These are phyloP conservation scores for Abrostola tripartita DNA, from an alignment of 2,888 invertebrate genomes.

Conservation along the genomic window DNA sequence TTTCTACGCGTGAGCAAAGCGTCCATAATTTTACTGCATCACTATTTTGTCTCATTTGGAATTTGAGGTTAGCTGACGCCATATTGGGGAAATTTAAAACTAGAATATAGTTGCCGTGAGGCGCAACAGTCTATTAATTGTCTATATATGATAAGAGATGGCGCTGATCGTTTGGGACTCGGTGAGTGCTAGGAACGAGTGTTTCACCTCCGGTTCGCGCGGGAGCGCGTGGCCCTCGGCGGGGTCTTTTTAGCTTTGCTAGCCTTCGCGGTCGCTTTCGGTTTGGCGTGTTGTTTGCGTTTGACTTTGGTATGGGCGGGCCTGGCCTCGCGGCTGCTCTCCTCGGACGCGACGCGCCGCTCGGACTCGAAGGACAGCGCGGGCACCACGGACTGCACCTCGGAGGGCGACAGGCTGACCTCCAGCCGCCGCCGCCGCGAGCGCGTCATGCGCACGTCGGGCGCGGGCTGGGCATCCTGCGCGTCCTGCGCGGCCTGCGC, in stretches of 20 bases:
- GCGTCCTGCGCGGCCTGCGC: slow-evolving; percentile 58
- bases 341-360: slow-evolving; percentile 70
- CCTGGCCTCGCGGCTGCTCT: slow-evolving; percentile 69
- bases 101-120: slow-evolving; percentile 60
- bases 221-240: slow-evolving; percentile 68
- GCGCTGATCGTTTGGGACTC: slow-evolving; percentile 42
- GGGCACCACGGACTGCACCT: slow-evolving; percentile 70
- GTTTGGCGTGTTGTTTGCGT: slow-evolving; percentile 42
- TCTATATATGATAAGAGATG: slow-evolving; percentile 56
- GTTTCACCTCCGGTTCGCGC: slow-evolving; percentile 75
- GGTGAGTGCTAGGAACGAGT: slow-evolving; percentile 20
- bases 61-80: slow-evolving; percentile 69
- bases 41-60: slow-evolving; percentile 75
- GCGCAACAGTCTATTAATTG: slow-evolving; percentile 65
- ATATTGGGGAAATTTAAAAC: slow-evolving; percentile 54
- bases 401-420: slow-evolving; percentile 78
- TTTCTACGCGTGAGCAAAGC: slow-evolving; percentile 63
- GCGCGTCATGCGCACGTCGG: slow-evolving; percentile 77
- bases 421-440: slow-evolving; percentile 75
- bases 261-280: slow-evolving; percentile 53
- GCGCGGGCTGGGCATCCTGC: slow-evolving; percentile 56
- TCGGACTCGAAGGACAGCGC: slow-evolving; percentile 80
- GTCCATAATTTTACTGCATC: slow-evolving; percentile 69
- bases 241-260: slow-evolving; percentile 71
- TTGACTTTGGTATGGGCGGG: slow-evolving; percentile 61